phyloP scores from a whole-genome alignment of 1,140 invertebrate genomes.

The Anoplolepis gracilipes region DNA sequence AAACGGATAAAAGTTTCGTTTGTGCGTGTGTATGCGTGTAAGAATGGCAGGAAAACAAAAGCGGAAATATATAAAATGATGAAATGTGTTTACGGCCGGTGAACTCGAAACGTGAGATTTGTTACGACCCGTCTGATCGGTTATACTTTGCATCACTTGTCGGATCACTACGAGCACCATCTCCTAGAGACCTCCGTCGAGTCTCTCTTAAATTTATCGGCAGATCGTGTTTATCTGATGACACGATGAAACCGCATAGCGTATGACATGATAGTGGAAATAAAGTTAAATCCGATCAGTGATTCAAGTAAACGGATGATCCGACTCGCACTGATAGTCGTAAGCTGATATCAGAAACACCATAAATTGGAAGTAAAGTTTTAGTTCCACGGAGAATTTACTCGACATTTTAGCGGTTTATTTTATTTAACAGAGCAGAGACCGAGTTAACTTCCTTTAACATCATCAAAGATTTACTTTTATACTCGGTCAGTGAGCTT shows the following conservation, averaged over 20 bases:
- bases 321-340: neutral
- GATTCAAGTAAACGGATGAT: slow-evolving; percentile 33
- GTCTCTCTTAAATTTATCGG: neutral
- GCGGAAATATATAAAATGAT: neutral
- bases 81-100: neutral
- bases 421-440: neutral
- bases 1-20: neutral
- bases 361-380: neutral
- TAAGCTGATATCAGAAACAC: neutral
- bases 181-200: neutral
- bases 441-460: neutral
- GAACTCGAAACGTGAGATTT: slow-evolving; percentile 17
- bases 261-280: neutral
- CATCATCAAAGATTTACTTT: neutral
- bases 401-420: neutral
- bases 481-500: neutral
- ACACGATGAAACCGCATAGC: neutral
- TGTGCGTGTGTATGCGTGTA: neutral
- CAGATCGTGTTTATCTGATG: neutral
- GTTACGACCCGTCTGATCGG: slow-evolving; percentile 31
- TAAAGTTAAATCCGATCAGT: slow-evolving; percentile 15
- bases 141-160: slow-evolving; percentile 31
- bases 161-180: neutral
- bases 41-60: neutral
- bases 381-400: neutral